These are phyloP conservation scores for Coleophora flavipennella DNA, from an alignment of 2,888 invertebrate genomes.

Conservation along the genomic window DNA sequence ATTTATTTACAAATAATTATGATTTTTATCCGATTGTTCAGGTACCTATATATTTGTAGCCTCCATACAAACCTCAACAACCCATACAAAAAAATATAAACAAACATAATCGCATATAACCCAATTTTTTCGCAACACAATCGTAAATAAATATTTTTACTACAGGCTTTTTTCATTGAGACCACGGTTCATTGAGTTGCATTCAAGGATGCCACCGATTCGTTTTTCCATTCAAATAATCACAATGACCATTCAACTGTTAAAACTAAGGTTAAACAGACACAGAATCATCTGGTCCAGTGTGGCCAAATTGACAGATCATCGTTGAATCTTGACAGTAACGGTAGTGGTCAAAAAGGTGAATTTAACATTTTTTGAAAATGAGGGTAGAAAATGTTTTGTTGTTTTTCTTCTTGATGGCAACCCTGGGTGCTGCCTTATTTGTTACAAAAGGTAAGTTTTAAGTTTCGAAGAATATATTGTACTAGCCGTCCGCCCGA, in stretches of 20 bases:
- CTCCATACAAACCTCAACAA: neutral
- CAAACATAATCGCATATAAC: slow-evolving; percentile 1
- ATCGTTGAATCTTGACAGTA: slow-evolving; percentile 15
- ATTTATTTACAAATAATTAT: too few relatives aligned
- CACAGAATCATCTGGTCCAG: slow-evolving; percentile 10
- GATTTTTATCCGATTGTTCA: too few relatives aligned
- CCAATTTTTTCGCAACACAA: slow-evolving; percentile 3
- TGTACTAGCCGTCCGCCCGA: too few relatives aligned
- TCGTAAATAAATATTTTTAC: slow-evolving; percentile 4
- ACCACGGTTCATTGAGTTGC: slow-evolving; percentile 27
- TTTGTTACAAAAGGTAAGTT: slow-evolving; percentile 47
- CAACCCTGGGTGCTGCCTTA: slow-evolving; percentile 29
- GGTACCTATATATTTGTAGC: too few relatives aligned
- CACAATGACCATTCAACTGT: slow-evolving; percentile 28
- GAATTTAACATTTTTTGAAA: slow-evolving; percentile 6
- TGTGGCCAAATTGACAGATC: slow-evolving; percentile 14
- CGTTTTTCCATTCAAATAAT: slow-evolving; percentile 35
- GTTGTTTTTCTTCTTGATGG: slow-evolving; percentile 24
- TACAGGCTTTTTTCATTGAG: slow-evolving; percentile 19
- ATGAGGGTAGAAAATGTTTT: slow-evolving; percentile 23
- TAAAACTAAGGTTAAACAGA: slow-evolving; percentile 30
- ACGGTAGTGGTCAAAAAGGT: slow-evolving; percentile 18
- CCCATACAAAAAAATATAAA: neutral
- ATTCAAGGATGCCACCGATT: slow-evolving; percentile 57
- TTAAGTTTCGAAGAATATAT: too few relatives aligned